phyloP scores from a whole-genome alignment of 2,113 vertebrate species.

The Semicossyphus pulcher region DNA sequence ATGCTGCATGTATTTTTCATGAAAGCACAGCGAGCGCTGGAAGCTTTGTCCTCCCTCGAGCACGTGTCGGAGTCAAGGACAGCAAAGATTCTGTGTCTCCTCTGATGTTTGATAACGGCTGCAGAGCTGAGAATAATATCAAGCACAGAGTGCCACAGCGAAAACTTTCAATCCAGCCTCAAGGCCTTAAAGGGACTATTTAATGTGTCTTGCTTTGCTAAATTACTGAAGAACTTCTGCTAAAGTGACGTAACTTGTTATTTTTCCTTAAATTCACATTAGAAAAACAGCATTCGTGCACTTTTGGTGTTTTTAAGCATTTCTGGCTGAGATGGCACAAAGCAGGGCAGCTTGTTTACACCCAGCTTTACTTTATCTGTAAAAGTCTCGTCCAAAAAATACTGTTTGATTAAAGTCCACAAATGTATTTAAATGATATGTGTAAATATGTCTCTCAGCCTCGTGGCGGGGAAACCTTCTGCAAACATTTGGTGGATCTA shows the following conservation, averaged over 20 bases:
- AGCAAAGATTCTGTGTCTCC: conserved; percentile 27
- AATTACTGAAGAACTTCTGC: conserved; percentile 16
- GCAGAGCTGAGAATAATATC: conserved; percentile 39
- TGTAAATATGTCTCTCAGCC: conserved; percentile 37
- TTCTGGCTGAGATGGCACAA: conserved; percentile 15
- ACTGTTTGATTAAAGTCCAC: conserved; percentile 11
- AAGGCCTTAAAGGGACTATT: neutral
- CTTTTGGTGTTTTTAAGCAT: neutral
- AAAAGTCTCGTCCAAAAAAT: neutral
- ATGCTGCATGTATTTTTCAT: conserved; percentile 53
- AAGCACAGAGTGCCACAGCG: conserved; percentile 37
- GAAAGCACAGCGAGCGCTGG: conserved; percentile 24
- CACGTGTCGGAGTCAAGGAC: conserved; percentile 51
- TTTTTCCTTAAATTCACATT: neutral
- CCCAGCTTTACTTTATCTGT: neutral
- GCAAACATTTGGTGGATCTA: conserved; percentile 53
- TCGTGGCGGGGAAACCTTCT: conserved; percentile 29
- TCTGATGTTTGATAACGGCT: conserved; percentile 51
- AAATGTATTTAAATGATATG: conserved; percentile 22
- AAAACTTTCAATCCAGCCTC: conserved; percentile 28
- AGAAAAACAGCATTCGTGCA: neutral
- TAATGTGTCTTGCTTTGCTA: conserved; percentile 25
- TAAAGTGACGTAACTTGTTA: neutral
- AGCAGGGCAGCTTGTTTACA: neutral
- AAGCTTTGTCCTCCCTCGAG: conserved; percentile 47